Percentiles rank a stretch among this genome's conserved stretches.
Conservation (phyloP, 2,113 vertebrate genomes). For the Coregonus clupeaformis region DNA sequence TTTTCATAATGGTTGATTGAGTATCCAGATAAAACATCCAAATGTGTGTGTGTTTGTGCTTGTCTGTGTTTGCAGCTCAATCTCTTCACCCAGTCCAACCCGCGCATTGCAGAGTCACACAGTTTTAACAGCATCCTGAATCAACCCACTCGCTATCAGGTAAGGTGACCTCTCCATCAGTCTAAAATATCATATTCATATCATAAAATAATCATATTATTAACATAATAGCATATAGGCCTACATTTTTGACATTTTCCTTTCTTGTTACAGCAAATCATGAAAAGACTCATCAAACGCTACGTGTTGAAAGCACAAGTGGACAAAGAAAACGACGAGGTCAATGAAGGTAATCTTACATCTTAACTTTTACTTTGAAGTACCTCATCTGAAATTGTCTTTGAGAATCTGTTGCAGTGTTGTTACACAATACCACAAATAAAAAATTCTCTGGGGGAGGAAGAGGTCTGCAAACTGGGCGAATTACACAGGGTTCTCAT, state of each 20-base stretch:
- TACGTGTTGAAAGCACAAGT: conserved; percentile 91
- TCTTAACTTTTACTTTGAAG: background rate
- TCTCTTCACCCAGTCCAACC: conserved; percentile 84
- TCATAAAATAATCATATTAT: too few species aligned
- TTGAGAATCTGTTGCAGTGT: too few species aligned
- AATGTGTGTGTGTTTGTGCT: too few species aligned
- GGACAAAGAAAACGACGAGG: conserved; percentile 90
- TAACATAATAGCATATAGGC: too few species aligned
- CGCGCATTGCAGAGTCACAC: conserved; percentile 83
- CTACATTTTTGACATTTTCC: background rate
- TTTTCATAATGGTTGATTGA: too few species aligned
- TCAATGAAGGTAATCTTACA: conserved; percentile 83
- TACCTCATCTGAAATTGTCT: too few species aligned
- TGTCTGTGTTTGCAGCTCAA: conserved; percentile 27
- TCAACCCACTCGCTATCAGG: conserved; percentile 88
- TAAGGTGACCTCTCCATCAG: conserved; percentile 43
- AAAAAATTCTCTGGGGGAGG: too few species aligned
- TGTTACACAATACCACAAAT: too few species aligned
- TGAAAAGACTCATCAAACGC: conserved; percentile 90
- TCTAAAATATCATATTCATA: background rate
- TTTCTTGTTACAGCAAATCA: conserved; percentile 75
- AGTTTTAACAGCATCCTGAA: conserved; percentile 76
- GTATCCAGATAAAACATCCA: too few species aligned
- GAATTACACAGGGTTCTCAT: too few species aligned
- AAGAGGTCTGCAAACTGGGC: too few species aligned